Evolutionary conservation across 2,888 invertebrate genomes (phyloP), one percentile per base, ranked within the genome.

Genomic region (Anagyrus pseudococci): DNA sequence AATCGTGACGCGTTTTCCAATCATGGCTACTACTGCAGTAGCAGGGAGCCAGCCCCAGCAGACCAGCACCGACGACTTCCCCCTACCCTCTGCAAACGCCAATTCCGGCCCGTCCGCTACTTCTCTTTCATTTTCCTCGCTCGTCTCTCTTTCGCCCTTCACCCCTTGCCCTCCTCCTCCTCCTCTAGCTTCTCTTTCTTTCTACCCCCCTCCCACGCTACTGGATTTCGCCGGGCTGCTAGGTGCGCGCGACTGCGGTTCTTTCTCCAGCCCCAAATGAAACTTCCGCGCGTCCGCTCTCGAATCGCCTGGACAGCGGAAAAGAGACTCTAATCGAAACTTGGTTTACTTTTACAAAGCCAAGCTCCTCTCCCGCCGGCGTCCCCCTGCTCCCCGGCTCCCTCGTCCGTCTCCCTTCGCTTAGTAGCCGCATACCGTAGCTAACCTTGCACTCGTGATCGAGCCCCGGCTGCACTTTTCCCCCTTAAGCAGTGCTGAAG

Each of bases 291-390:
- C 44, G n/a, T 50, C 58, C 55, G 50, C 44, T 53, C 48, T 29
- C 40, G 55, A 58, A 62, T 56, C 58, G 58, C 37, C 17, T 26
- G 56, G 33, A 50, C 54, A 50, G 50, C 26, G 40, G n/a, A n/a
- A 56, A 58, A 55, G 47, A 44, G 41, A 57, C 48, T 71, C 66
- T 64, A 66, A 72, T 72, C 71, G 67, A 64, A 71, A 72, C 60
- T 67, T 67, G 43, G 67, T 61, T 66, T 63, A 58, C 67, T 66
- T 62, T 62, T 58, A 68, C 67, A 62, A 67, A 68, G 67, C 58
- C 55, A 50, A 65, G 46, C 57, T 60, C 33, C 25, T 17, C 44
- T 43, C 37, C 26, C n/a, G 41, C 40, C 52, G 43, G 19, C 25
- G 26, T 15, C 23, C 25, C 17, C 8, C 44, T 23, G n/a, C 49